These are phyloP conservation scores for Aphelocoma californica DNA, from an alignment of 2,797 vertebrate species.

Conservation along the genomic window DNA sequence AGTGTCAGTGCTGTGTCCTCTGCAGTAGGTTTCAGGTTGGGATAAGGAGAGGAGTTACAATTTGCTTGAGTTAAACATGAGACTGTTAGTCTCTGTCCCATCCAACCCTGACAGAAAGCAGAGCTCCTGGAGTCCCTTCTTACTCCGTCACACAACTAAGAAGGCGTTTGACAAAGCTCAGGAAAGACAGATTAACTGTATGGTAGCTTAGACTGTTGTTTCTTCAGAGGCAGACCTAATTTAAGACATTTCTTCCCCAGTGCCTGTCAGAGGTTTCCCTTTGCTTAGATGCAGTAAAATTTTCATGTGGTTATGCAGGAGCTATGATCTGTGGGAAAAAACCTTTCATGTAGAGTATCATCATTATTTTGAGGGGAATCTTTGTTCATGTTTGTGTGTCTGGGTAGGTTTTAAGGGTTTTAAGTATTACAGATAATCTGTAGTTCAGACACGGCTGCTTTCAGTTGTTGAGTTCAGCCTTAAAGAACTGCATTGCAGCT, in stretches of 20 bases:
- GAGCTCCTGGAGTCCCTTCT: neutral
- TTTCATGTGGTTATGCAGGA: neutral
- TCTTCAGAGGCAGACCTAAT: neutral
- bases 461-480: neutral
- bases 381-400: neutral
- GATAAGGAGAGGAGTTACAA: fast-evolving
- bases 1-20: neutral
- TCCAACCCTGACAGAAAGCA: neutral
- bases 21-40: neutral
- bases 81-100: neutral
- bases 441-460: conserved; percentile 24
- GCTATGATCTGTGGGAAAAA: neutral
- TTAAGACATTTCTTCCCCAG: neutral
- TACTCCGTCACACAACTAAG: neutral
- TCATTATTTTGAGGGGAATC: neutral
- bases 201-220: neutral
- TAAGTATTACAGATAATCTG: conserved; percentile 15
- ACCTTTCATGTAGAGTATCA: neutral
- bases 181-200: neutral
- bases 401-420: conserved; percentile 31
- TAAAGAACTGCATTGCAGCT: neutral
- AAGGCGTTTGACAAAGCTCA: neutral
- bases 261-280: neutral
- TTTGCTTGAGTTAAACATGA: neutral
- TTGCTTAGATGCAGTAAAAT: neutral